phyloP scores from a whole-genome alignment of 2,113 vertebrate species.

The Ctenodactylus gundi region DNA sequence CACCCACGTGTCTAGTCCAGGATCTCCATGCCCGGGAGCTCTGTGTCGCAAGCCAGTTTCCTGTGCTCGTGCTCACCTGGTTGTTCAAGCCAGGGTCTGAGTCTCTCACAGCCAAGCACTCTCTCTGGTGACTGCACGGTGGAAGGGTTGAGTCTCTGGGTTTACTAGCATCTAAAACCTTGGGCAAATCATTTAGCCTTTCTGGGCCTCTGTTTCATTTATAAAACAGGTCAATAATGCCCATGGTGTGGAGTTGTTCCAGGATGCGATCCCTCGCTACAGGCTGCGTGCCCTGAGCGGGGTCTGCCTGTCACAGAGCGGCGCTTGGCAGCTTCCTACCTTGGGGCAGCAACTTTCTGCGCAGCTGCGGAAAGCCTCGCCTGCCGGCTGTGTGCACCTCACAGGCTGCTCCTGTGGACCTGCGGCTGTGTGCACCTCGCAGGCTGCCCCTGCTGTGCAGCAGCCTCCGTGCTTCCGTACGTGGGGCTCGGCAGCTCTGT shows the following conservation, averaged over 20 bases:
- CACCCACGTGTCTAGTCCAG: too few relatives aligned
- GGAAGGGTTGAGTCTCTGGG: background rate
- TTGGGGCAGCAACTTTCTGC: background rate
- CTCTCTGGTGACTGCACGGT: background rate
- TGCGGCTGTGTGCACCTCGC: background rate
- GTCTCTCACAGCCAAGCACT: background rate
- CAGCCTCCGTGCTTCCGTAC: background rate
- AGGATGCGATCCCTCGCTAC: background rate
- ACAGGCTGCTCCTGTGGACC: background rate
- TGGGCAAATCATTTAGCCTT: background rate
- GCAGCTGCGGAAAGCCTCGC: background rate
- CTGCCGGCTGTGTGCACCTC: background rate
- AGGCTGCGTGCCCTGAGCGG: background rate
- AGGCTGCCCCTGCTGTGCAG: background rate
- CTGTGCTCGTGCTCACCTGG: background rate
- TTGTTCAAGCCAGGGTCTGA: background rate
- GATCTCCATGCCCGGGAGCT: too few relatives aligned
- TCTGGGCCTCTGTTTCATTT: background rate
- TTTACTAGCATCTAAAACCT: background rate
- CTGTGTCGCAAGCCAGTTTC: too few relatives aligned
- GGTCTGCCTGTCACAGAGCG: accelerated
- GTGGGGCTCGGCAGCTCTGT: background rate
- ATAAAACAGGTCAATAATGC: background rate
- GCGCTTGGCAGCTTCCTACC: too few relatives aligned
- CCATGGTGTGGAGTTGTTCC: background rate